phyloP scores from a whole-genome alignment of 2,888 invertebrate genomes.

The Sericinus montela region DNA sequence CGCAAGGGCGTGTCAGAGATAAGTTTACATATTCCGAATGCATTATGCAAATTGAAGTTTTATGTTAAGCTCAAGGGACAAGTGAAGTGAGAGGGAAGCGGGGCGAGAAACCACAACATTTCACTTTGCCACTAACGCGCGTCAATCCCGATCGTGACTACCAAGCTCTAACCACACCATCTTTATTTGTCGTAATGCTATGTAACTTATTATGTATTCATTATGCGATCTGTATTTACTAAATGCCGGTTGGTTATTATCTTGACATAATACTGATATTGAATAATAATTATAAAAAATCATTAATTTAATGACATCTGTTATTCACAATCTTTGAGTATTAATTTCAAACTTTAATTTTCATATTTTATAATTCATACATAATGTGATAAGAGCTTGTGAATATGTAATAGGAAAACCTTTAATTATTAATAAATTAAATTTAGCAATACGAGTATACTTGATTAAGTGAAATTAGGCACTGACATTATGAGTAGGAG shows the following conservation, averaged over 20 bases:
- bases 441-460: too few species aligned
- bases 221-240: slow-evolving; percentile 14
- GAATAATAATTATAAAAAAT: not conserved
- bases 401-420: too few species aligned
- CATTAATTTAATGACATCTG: too few species aligned
- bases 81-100: slow-evolving; percentile 23
- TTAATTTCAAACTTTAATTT: too few species aligned
- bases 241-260: slow-evolving; percentile 1
- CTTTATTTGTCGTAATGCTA: slow-evolving; percentile 1
- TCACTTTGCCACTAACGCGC: slow-evolving; percentile 46
- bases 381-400: not conserved
- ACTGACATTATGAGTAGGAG: too few species aligned
- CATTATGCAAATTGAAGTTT: slow-evolving; percentile 77
- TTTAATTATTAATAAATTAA: too few species aligned
- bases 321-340: too few species aligned
- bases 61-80: slow-evolving; percentile 60
- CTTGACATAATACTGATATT: slow-evolving; percentile 1
- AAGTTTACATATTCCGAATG: slow-evolving; percentile 77
- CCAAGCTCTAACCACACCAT: slow-evolving; percentile 30
- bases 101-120: slow-evolving; percentile 33
- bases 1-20: slow-evolving; percentile 73
- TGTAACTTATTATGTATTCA: slow-evolving; percentile 10
- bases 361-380: too few species aligned
- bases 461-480: too few species aligned
- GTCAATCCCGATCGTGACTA: slow-evolving; percentile 26